Base-by-base conservation (phyloP, 30 jellyfish, hydroid and myxozoan genomes). In the Hydra vulgaris region DNA sequence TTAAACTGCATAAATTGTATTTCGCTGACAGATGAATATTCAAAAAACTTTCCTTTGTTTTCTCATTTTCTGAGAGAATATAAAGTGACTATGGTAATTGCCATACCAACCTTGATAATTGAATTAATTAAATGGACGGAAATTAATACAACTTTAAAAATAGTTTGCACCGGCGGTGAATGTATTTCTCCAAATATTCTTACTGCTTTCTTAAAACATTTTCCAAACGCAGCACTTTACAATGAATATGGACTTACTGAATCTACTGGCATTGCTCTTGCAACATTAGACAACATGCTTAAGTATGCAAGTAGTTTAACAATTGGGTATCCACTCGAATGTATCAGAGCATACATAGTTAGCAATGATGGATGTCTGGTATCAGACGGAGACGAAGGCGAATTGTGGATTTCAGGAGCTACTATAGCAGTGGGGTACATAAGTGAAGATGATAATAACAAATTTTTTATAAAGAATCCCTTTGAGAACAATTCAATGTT, bases 241-340 rank as follows among this genome's bases (percentile, higher is more conserved):
- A 71, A 71, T 71, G 27, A 23, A 17, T 71, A 71, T 71, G 79
- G 79, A 71, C 53, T 53, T 15, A 71, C 79, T 71, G 79, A 71
- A 71, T 27, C 53, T 23, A 71, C 79, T 17, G 79, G 79, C 1
- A 53, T 23, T 20, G 79, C 61, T 40, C 5, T 71, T 27, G 27
- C n/a, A 17, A 71, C 25, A 17, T 23, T 17, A 53, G 27, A 17
- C 20, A 71, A 7, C 20, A 12, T 71, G n/a, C 5, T 71, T 23
- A 15, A n/a, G 79, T 23, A 71, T 17, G 12, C 61, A 5, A 40
- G 26, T 20, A 12, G 53, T 20, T 71, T 53, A 17, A 20, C 20
- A 12, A 71, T 71, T 53, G 79, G 79, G 27, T 20, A 12, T 15
- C 79, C 79, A 20, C 27, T 71, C 21, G 27, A 71, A 17, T 23